A percentile compares a stretch with the other conserved stretches of the same genome.
These are phyloP conservation scores for Hylia prasina DNA, from an alignment of 2,113 vertebrate genomes.

Conservation along the genomic window DNA sequence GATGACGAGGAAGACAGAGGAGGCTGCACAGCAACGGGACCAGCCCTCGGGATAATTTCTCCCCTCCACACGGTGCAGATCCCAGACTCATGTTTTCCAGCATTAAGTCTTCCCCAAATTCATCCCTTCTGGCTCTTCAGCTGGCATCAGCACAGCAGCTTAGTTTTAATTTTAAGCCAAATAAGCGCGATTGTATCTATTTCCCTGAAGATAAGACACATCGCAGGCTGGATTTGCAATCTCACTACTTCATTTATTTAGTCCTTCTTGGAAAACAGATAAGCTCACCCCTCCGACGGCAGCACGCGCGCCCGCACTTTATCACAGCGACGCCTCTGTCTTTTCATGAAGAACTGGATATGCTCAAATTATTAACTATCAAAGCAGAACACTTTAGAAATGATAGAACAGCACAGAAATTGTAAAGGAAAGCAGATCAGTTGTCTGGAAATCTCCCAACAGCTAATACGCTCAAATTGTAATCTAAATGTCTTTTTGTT, in stretches of 20 bases:
- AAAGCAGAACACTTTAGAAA: constrained; percentile 53
- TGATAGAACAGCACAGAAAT: constrained; percentile 40
- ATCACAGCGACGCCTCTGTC: constrained; percentile 2
- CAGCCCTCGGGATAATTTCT: neutral
- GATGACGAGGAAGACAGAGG: neutral
- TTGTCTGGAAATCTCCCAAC: constrained; percentile 58
- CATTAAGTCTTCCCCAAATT: neutral
- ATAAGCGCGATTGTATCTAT: constrained; percentile 17
- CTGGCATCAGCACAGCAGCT: neutral
- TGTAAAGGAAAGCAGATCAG: constrained; percentile 46
- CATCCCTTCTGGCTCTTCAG: constrained; percentile 5
- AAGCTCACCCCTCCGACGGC: constrained; percentile 25
- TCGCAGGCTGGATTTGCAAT: constrained; percentile 45
- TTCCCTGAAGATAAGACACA: constrained; percentile 26
- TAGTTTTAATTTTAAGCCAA: constrained; percentile 48
- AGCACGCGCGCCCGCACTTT: neutral
- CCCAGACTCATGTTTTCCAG: neutral
- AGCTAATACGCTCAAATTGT: constrained; percentile 51
- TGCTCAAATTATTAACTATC: constrained; percentile 63
- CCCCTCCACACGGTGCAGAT: neutral
- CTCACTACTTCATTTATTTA: constrained; percentile 36
- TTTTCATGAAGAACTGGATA: constrained; percentile 46
- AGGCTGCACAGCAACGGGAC: neutral
- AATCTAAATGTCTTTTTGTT: constrained; percentile 70
- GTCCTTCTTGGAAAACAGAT: constrained; percentile 52